Evolutionary conservation across 2,888 invertebrate species (phyloP), one percentile per base, ranked within the genome.

Genomic region (Hipparchia sbordonii): DNA sequence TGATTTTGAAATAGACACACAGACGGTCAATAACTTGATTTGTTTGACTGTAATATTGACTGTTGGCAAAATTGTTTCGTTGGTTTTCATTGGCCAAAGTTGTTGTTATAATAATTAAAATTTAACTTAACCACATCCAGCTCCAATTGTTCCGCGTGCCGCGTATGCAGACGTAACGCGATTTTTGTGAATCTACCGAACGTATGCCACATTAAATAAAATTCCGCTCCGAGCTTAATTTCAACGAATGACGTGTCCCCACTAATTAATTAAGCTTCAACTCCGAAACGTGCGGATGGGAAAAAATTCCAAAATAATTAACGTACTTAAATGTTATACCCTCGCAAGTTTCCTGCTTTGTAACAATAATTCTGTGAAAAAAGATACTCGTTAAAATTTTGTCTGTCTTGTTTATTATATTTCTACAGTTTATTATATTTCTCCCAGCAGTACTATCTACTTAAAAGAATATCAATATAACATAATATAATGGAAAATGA

Each of bases 161-260:
- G 62, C 72, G 63, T 65, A 73, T 71, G 70, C 73, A 72, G 72
- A 76, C 74, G 74, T 86, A 88, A 86, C 84, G 84, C 85, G 86
- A 91, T 91, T 91, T 90, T 91, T 89, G 87, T 89, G 86, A 87
- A 85, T 82, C 85, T 84, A 87, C 86, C 85, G 82, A 89, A 89
- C 84, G 85, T 83, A 88, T 87, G 87, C 83, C 83, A 87, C 84
- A 87, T 89, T 90, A 84, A 88, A 88, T 88, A 87, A 88, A 89
- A 88, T 87, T 83, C 82, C 81, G 79, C 83, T 82, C 75, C 76
- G 77, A 81, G 85, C 85, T 85, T 87, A 85, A 88, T 87, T 87
- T 84, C 82, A 79, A 79, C 86, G 87, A 87, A 87, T 85, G 81
- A 82, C 82, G 83, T 87, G 87, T 86, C 85, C 83, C 83, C 79